These are phyloP conservation scores for Onychorhynchus coronatus DNA, from an alignment of 2,113 vertebrate genomes.

Conservation along the genomic window DNA sequence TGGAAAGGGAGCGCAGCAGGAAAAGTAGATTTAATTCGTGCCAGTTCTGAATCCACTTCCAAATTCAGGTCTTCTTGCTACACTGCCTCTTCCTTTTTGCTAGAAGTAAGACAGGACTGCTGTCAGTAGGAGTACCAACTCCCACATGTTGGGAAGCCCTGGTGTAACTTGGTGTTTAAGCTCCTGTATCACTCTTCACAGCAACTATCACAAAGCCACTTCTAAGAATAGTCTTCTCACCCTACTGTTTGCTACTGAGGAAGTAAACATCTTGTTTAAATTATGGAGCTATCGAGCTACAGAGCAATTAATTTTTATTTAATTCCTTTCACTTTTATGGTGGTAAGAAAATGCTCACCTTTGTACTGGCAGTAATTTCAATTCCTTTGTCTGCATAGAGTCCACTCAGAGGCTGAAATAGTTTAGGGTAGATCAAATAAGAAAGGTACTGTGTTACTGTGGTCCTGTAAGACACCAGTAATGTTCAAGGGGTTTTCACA, in stretches of 20 bases:
- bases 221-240: not conserved
- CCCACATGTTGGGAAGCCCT: not conserved
- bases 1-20: not conserved
- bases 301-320: not conserved
- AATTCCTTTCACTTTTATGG: not conserved
- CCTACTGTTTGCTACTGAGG: not conserved
- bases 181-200: not conserved
- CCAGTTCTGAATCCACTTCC: not conserved
- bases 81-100: not conserved
- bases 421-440: not conserved
- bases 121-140: not conserved
- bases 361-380: not conserved
- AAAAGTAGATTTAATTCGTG: not conserved
- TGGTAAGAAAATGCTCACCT: not conserved
- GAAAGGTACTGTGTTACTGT: not conserved
- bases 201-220: not conserved
- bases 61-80: not conserved
- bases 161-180: not conserved
- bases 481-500: not conserved
- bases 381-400: not conserved
- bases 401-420: not conserved
- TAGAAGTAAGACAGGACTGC: not conserved
- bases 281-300: not conserved
- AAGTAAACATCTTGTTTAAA: not conserved
- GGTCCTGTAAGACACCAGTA: not conserved